phyloP scores from a whole-genome alignment of 2,113 vertebrate species.

The Menura novaehollandiae region DNA sequence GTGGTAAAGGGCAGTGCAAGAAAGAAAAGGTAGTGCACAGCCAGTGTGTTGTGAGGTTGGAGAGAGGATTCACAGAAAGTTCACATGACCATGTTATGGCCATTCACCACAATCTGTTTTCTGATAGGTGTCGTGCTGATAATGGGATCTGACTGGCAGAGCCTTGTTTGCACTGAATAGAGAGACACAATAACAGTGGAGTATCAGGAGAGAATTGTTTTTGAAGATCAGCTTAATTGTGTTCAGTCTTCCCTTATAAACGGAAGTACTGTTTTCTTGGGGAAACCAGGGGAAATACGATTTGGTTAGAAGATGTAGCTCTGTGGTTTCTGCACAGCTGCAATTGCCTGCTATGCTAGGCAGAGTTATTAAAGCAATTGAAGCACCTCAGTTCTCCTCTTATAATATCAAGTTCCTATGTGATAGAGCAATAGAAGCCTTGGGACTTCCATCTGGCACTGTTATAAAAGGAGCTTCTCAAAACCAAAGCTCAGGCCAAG shows the following conservation, averaged over 20 bases:
- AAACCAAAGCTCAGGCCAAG: background rate
- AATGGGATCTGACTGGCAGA: background rate
- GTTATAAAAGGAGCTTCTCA: background rate
- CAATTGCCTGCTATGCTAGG: background rate
- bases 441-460: background rate
- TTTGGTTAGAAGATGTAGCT: background rate
- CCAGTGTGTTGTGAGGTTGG: background rate
- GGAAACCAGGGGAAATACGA: accelerated
- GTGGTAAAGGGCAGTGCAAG: background rate
- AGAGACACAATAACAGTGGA: background rate
- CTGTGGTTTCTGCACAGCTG: background rate
- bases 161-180: background rate
- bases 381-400: background rate
- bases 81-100: background rate
- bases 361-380: background rate
- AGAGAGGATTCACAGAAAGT: background rate
- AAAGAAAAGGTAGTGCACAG: background rate
- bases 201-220: background rate
- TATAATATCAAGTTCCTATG: background rate
- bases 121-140: background rate
- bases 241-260: background rate
- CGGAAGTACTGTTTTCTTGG: background rate
- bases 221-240: background rate
- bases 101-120: background rate
- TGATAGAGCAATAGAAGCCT: background rate